phyloP scores from a whole-genome alignment of 2,888 invertebrate genomes.

The Xanthostigma xanthostigma region DNA sequence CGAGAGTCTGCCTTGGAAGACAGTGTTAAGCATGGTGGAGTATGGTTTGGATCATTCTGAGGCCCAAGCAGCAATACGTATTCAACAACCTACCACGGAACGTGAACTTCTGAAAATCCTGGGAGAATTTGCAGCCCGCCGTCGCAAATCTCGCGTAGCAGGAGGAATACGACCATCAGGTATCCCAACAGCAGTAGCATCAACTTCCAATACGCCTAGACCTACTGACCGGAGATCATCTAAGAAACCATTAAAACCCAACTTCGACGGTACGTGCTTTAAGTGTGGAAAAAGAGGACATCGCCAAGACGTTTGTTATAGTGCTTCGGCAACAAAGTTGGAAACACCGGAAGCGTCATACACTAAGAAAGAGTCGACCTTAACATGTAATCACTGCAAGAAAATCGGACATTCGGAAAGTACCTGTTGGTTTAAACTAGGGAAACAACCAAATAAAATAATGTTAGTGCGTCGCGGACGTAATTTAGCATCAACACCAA shows the following conservation, averaged over 20 bases:
- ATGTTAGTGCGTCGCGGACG: too few species aligned
- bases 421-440: too few species aligned
- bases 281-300: slow-evolving; percentile 7
- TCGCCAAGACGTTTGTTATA: slow-evolving; percentile 1
- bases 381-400: too few species aligned
- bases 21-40: slow-evolving; percentile 8
- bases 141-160: not conserved
- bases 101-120: slow-evolving; percentile 11
- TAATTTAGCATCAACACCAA: slow-evolving; percentile 6
- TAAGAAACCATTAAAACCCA: too few species aligned
- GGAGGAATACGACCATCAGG: not conserved
- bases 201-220: too few species aligned
- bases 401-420: too few species aligned
- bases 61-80: slow-evolving; percentile 2
- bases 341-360: not conserved
- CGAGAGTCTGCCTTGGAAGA: slow-evolving; percentile 7
- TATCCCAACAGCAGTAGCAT: not conserved
- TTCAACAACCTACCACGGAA: slow-evolving; percentile 8
- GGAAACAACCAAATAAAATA: too few species aligned
- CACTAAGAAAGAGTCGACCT: too few species aligned
- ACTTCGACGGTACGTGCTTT: slow-evolving; percentile 1
- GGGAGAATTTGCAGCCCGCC: slow-evolving; percentile 10
- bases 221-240: too few species aligned
- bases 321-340: not conserved
- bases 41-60: slow-evolving; percentile 4